Evolutionary conservation across 37 sponge, comb jelly and placozoan species (phyloP), one percentile per base, ranked within the genome.

Genomic region (Spongilla lacustris): DNA sequence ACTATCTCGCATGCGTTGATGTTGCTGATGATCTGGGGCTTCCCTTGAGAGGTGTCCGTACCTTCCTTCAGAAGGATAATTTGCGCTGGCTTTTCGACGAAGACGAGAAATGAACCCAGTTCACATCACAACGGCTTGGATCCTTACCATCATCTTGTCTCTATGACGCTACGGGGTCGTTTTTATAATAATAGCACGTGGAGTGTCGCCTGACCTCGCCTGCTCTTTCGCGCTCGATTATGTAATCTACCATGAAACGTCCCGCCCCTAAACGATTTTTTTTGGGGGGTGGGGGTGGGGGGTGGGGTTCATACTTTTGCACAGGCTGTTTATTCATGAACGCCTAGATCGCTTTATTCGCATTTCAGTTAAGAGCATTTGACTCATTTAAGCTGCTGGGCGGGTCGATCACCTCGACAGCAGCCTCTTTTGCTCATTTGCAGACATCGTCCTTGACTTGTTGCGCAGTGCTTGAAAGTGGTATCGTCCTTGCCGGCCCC

Each of bases 1-100:
- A 97, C 84, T 36, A 84, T 93, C 88, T 93, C 90, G 79, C 99
- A 99, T 21, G 99, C 99, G 76, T 97, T 99, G 81, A 99, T 97
- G 88, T 99, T 99, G 81, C 99, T 99, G 49, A 99, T 89, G 5
- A 99, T 93, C 90, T 99, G 99, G 37, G 96, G 92, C 74, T 88
- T 92, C 29, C 99, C 99, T 82, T 99, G 99, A 1, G 98, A 97
- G 29, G 98, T 94, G 86, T 99, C 99, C 23, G 99, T 99, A 0
- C 99, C 99, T 67, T 97, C 95, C 77, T 97, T 97, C 84, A 99
- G 89, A 29, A 99, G 93, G 81, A 99, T 94, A 67, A 99, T 93
- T 27, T 90, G 96, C 84, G 99, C 84, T 50, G 29, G 71, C 90
- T 93, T 81, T 28, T 24, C 14, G 34, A 36, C 67, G 26, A 13